Percentiles rank a stretch among this genome's conserved stretches.
These are phyloP conservation scores for Corythaixoides concolor DNA, from an alignment of 2,113 vertebrate species.

Conservation along the genomic window DNA sequence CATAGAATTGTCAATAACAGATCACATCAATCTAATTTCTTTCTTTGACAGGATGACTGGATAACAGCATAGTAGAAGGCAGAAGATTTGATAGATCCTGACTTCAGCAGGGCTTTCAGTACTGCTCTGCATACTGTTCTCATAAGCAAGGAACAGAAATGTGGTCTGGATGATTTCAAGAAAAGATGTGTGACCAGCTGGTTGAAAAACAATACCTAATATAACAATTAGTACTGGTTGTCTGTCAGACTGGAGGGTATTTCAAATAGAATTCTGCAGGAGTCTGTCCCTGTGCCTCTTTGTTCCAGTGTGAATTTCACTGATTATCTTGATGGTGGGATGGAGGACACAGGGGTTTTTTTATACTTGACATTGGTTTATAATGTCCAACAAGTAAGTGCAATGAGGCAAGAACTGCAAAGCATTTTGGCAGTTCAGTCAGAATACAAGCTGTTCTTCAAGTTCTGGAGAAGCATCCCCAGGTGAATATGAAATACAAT, in stretches of 20 bases:
- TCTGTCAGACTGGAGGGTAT: background rate
- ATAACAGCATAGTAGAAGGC: background rate
- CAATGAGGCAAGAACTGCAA: background rate
- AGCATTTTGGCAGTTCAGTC: background rate
- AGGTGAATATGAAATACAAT: background rate
- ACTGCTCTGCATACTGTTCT: background rate
- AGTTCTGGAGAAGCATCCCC: background rate
- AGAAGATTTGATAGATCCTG: constrained; percentile 28
- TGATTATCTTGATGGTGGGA: background rate
- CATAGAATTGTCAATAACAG: constrained; percentile 14
- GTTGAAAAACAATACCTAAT: background rate
- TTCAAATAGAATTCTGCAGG: background rate
- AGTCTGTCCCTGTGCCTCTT: background rate
- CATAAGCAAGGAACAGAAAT: background rate
- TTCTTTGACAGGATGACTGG: constrained; percentile 21
- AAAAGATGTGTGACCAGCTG: background rate
- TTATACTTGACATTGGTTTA: background rate
- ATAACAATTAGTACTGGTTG: background rate
- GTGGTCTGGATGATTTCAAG: background rate
- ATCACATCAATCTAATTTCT: constrained; percentile 36
- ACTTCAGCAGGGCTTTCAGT: constrained; percentile 10
- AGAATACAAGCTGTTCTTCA: background rate
- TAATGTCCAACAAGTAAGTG: background rate
- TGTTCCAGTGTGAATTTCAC: background rate
- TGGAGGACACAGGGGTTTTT: background rate